Evolutionary conservation across 2,888 invertebrate genomes (phyloP).

Genomic region (Ophonus ardosiacus): DNA sequence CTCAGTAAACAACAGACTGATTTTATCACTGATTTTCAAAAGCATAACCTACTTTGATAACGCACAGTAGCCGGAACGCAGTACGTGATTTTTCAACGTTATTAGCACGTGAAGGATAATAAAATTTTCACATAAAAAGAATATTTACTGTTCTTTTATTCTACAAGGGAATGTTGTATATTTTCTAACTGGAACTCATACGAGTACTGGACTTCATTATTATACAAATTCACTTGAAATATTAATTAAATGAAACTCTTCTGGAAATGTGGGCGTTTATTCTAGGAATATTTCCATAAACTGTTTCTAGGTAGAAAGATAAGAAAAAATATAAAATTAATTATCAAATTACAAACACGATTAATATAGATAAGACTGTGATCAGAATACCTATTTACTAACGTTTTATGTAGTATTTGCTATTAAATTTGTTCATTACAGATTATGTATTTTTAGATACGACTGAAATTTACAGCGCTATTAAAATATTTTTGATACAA

Average conservation of each 20-base stretch:
- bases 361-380: slow-evolving; percentile 7
- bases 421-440: slow-evolving; percentile 9
- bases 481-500: neutral
- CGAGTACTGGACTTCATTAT: neutral
- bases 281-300: neutral
- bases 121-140: neutral
- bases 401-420: slow-evolving; percentile 18
- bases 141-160: neutral
- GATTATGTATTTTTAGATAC: neutral
- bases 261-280: neutral
- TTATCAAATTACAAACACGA: slow-evolving; percentile 23
- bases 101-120: neutral
- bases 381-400: slow-evolving; percentile 19
- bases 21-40: slow-evolving; percentile 24
- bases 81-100: neutral
- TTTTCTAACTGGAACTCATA: slow-evolving; percentile 5
- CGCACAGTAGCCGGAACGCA: neutral
- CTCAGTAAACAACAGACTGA: slow-evolving; percentile 8
- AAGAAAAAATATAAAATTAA: slow-evolving; percentile 13
- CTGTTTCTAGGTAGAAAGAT: slow-evolving; percentile 7
- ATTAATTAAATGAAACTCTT: neutral
- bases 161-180: slow-evolving; percentile 1
- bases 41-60: slow-evolving; percentile 30
- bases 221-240: neutral
- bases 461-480: neutral